Base-by-base conservation (phyloP, 2,113 vertebrate genomes). In the Psittacara wagleri region DNA sequence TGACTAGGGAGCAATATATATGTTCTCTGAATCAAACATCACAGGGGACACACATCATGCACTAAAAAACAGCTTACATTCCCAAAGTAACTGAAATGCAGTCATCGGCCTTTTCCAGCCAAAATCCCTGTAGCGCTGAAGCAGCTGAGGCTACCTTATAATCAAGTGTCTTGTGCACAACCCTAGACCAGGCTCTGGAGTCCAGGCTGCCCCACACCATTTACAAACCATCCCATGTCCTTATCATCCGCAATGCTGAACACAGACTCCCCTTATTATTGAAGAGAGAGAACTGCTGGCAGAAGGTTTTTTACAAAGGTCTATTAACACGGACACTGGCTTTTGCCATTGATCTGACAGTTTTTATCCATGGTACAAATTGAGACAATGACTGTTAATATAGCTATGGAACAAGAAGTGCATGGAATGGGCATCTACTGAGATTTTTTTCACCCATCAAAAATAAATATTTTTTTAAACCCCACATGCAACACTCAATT, bases 391-490 rank as follows among this genome's bases (percentile, higher is more conserved):
- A 33, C 17, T 74, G 12, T 25, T 92, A 80, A 73, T 20, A 22
- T 6, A 31, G 13, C 9, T 88, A 29, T 48, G 41, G 61, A 81
- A 39, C 18, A 83, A 88, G 11, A 19, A 85, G 29, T 35, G 24
- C 23, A 13, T 31, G 35, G 43, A 67, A 74, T 39, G 43, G 43
- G 7, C 37, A 86, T 5, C 20, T 73, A 72, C 2, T 72, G 79
- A 93, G 29, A 75, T 2, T 7, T 86, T 73, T 73, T 90, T 76
- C 33, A 62, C 39, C 27, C 62, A n/a, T 55, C 24, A 77, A 27
- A 91, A 87, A 80, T 33, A 94, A 90, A 68, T 17, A 13, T 55
- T 88, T 88, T 93, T 93, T 90, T 49, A 67, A 73, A 62, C 9
- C 17, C 69, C n/a, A n/a, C 7, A 44, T 3, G 22, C 19, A 78